Percentiles rank a stretch among this genome's conserved stretches.
phyloP scores from a whole-genome alignment of 1,140 invertebrate species.

The Brachionus rotundiformis region DNA sequence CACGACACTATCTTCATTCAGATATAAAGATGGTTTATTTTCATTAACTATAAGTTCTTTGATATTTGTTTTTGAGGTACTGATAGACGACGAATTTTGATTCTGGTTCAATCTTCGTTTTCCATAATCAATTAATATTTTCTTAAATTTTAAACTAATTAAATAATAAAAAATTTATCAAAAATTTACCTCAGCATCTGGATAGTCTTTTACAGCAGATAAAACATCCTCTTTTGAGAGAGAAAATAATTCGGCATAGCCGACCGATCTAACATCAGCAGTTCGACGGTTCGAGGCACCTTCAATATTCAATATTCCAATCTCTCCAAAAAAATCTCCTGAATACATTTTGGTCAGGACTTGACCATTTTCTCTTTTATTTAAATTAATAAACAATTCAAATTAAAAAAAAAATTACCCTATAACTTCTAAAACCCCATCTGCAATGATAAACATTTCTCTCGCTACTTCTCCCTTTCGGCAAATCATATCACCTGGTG shows the following conservation, averaged over 20 bases:
- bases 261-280: slow-evolving; percentile 89
- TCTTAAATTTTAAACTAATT: too few species aligned
- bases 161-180: neutral
- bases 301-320: slow-evolving; percentile 91
- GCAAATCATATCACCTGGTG: slow-evolving; percentile 91
- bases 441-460: slow-evolving; percentile 97
- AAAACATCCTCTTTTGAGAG: slow-evolving; percentile 90
- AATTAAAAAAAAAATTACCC: slow-evolving; percentile 63
- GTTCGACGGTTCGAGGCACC: slow-evolving; percentile 86
- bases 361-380: slow-evolving; percentile 79
- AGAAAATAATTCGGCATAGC: slow-evolving; percentile 91
- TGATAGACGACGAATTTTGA: slow-evolving; percentile 22
- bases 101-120: slow-evolving; percentile 36
- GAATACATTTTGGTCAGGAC: slow-evolving; percentile 93
- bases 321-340: slow-evolving; percentile 96
- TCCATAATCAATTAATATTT: slow-evolving; percentile 46
- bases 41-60: neutral
- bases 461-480: slow-evolving; percentile 88
- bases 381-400: neutral
- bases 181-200: slow-evolving; percentile 79
- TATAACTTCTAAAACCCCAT: slow-evolving; percentile 86
- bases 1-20: neutral
- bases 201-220: slow-evolving; percentile 91
- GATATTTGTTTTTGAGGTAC: slow-evolving; percentile 25
- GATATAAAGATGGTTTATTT: neutral